Conservation (phyloP, 2,888 invertebrate genomes). For the Trichopoda pennipes region DNA sequence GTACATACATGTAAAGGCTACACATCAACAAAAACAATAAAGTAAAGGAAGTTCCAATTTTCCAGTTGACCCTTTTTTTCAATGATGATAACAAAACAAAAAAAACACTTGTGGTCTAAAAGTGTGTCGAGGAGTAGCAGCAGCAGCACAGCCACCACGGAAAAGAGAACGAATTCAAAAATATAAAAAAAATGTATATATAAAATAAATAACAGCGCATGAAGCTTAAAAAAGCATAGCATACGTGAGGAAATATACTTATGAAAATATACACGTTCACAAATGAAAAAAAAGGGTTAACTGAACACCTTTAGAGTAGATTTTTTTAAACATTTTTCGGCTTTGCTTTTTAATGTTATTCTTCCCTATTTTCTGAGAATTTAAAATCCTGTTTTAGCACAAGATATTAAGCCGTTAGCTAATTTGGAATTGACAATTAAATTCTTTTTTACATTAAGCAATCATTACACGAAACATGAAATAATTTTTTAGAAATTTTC, state of each 20-base stretch:
- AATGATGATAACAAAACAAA: conserved; percentile 62
- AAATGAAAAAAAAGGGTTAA: not conserved
- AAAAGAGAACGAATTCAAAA: conserved; percentile 8
- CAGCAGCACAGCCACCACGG: not conserved
- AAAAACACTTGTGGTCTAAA: conserved; percentile 54
- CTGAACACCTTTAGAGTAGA: not conserved
- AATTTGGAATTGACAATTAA: no score
- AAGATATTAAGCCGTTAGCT: no score
- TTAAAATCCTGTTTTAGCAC: no score
- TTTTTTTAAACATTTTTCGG: not conserved
- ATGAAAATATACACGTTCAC: not conserved
- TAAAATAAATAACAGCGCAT: conserved; percentile 32
- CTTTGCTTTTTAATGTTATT: no score
- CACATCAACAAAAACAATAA: conserved; percentile 32
- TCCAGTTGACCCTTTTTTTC: conserved; percentile 63
- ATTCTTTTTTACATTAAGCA: no score
- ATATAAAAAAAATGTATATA: conserved; percentile 25
- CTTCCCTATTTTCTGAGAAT: no score
- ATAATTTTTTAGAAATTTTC: no score
- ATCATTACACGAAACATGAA: no score
- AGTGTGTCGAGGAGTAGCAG: not conserved
- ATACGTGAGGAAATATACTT: conserved; percentile 46
- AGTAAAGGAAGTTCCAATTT: conserved; percentile 53
- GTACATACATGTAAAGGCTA: conserved; percentile 11
- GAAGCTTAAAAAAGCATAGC: conserved; percentile 17